Conservation (phyloP, 92 coral and sea anemone species). For the Phenganax marumi region DNA sequence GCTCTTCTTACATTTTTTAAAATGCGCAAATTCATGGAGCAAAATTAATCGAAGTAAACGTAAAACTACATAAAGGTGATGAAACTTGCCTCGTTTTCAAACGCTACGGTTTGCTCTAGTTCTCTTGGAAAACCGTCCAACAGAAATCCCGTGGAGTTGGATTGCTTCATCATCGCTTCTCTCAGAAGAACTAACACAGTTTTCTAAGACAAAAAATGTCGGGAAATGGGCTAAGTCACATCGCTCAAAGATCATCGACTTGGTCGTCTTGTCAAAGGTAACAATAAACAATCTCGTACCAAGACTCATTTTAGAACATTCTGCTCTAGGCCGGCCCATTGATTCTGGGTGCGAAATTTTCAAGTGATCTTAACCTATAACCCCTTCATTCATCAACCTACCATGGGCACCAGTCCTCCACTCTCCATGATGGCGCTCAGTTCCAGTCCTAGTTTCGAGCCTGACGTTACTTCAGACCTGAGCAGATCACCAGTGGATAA, state of each 20-base stretch:
- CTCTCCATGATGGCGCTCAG: slow-evolving; percentile 79
- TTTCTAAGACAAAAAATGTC: slow-evolving; percentile 49
- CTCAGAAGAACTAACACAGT: slow-evolving; percentile 78
- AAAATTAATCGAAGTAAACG: not conserved
- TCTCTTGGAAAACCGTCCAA: slow-evolving; percentile 97
- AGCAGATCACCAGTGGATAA: slow-evolving; percentile 92
- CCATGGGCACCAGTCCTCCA: slow-evolving; percentile 90
- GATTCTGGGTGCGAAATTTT: not conserved
- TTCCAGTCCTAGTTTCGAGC: slow-evolving; percentile 72
- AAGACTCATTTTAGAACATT: not conserved
- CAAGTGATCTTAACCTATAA: not conserved
- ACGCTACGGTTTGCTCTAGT: slow-evolving; percentile 79
- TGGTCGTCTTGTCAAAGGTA: not conserved
- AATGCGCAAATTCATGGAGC: not conserved
- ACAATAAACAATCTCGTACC: not conserved
- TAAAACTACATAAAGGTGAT: not conserved
- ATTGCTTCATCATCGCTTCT: slow-evolving; percentile 76
- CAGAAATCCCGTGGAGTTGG: slow-evolving; percentile 87
- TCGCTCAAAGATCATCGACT: too few species aligned
- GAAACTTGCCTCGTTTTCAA: slow-evolving; percentile 85
- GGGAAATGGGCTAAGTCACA: not conserved
- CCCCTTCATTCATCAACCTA: not conserved
- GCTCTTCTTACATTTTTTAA: too few species aligned
- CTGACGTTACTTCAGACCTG: slow-evolving; percentile 80
- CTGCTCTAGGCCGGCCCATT: not conserved